Percentiles rank a stretch among this genome's conserved stretches.
phyloP scores from a whole-genome alignment of 2,113 vertebrate species.

The Phodopus roborovskii region DNA sequence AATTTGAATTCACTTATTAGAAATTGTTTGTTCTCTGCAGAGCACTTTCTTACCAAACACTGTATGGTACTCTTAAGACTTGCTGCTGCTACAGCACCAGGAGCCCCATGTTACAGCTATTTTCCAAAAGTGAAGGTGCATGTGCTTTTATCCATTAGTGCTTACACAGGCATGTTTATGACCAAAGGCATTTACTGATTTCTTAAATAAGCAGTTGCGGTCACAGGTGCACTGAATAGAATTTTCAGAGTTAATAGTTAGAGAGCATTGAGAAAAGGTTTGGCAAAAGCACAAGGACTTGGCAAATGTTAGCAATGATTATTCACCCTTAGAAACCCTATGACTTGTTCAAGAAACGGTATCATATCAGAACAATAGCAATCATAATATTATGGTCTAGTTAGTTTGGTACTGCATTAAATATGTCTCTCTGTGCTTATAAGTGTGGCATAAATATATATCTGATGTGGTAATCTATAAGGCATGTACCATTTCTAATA shows the following conservation, averaged over 20 bases:
- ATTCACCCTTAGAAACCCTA: not conserved
- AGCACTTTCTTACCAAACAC: not conserved
- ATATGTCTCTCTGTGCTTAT: not conserved
- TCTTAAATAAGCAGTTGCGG: constrained; percentile 13
- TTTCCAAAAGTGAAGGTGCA: not conserved
- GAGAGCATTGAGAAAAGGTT: not conserved
- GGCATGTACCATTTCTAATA: not conserved
- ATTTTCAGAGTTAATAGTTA: constrained; percentile 8
- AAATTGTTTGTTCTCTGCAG: not conserved
- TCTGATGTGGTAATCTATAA: not conserved
- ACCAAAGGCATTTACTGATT: constrained; percentile 17
- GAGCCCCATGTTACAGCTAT: not conserved
- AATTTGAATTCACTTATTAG: not conserved
- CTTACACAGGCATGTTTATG: not conserved
- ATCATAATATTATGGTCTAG: not conserved
- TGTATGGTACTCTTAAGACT: not conserved
- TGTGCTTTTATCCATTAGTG: constrained; percentile 1
- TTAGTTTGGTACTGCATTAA: not conserved
- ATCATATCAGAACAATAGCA: not conserved
- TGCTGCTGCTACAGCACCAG: not conserved
- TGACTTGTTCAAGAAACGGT: not conserved
- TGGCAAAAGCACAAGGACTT: not conserved
- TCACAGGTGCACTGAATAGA: not conserved
- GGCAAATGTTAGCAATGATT: constrained; percentile 39
- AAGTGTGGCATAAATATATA: not conserved